Percentiles rank a stretch among this genome's conserved stretches.
Evolutionary conservation across 2,797 vertebrate species (phyloP).

Genomic region (Odontamblyopus lacepedii): DNA sequence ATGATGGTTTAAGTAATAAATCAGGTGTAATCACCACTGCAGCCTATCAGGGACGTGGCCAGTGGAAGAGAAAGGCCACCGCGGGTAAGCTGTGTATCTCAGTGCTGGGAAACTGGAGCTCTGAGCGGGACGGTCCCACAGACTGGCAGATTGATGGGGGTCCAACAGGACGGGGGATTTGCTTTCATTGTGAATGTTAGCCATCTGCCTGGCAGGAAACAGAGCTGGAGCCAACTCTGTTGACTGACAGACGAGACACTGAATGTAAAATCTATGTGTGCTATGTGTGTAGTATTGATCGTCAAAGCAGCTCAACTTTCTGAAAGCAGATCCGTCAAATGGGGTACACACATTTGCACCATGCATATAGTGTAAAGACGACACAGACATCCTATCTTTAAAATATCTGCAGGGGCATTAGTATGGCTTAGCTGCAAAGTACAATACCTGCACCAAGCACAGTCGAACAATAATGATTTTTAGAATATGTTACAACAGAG

Average conservation of each 20-base stretch:
- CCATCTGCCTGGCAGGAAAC: conserved; percentile 74
- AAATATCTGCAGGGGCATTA: conserved; percentile 26
- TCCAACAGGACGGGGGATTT: conserved; percentile 71
- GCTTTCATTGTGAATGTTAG: conserved; percentile 75
- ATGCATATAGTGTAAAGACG: conserved; percentile 24
- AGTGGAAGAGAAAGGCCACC: conserved; percentile 4
- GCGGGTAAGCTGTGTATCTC: conserved; percentile 26
- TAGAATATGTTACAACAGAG: neutral
- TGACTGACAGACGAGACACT: conserved; percentile 72
- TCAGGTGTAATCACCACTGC: neutral
- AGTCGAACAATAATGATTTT: neutral
- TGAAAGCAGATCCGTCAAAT: conserved; percentile 69
- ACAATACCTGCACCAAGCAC: conserved; percentile 28
- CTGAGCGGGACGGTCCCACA: conserved; percentile 53
- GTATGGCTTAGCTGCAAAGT: conserved; percentile 24
- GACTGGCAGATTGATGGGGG: conserved; percentile 64
- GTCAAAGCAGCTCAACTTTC: conserved; percentile 67
- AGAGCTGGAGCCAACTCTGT: conserved; percentile 67
- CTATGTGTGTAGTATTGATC: conserved; percentile 66
- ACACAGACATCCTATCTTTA: conserved; percentile 26
- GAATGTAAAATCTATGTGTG: conserved; percentile 38
- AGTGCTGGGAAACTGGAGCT: conserved; percentile 56
- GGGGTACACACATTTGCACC: conserved; percentile 53
- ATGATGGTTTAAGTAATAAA: neutral
- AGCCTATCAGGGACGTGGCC: neutral